Evolutionary conservation across 2,113 vertebrate species (phyloP), one percentile per base, ranked within the genome.

Genomic region (Clarias macrocephalus): DNA sequence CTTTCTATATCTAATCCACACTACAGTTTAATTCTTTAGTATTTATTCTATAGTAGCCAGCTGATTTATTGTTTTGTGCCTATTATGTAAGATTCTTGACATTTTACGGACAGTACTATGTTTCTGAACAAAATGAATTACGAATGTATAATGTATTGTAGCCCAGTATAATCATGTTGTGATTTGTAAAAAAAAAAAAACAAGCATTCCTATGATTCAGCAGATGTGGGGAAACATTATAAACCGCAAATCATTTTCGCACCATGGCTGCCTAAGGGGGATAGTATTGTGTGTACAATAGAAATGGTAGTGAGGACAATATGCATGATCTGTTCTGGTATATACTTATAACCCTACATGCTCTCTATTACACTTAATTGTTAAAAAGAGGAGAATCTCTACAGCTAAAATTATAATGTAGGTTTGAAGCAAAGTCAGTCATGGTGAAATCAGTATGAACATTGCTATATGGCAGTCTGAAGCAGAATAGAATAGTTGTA

Each of bases 1-100:
- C 37, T 80, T 70, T 70, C 57, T n/a, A 68, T n/a, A 48, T 63
- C 77, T 66, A 66, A 76, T 59, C 79, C 82, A 87, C 89, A 90
- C 89, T 91, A 92, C 87, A 85, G 66, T 83, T 83, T 77, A 37
- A 82, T 86, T 79, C 57, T 83, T 85, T 84, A 88, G 76, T 89
- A 89, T 91, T 89, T 91, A 89, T 89, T 88, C 86, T 60, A 84
- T 87, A 84, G 75, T 90, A 88, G 83, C 84, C 86, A 83, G 66
- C 76, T 87, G 72, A 90, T 84, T 87, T 86, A 52, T 88, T 88
- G 86, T 75, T 65, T 83, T 37, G 79, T 87, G 66, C 86, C 86
- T 82, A 86, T 83, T 82, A 72, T 82, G 37, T 80, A 85, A 83
- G 84, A 83, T 80, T 80, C 59, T 28, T 81, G 37, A 37, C 80